A percentile compares a stretch with the other conserved stretches of the same genome.
These are phyloP conservation scores for Salvelinus sp. DNA, from an alignment of 2,113 vertebrate genomes.

Conservation along the genomic window DNA sequence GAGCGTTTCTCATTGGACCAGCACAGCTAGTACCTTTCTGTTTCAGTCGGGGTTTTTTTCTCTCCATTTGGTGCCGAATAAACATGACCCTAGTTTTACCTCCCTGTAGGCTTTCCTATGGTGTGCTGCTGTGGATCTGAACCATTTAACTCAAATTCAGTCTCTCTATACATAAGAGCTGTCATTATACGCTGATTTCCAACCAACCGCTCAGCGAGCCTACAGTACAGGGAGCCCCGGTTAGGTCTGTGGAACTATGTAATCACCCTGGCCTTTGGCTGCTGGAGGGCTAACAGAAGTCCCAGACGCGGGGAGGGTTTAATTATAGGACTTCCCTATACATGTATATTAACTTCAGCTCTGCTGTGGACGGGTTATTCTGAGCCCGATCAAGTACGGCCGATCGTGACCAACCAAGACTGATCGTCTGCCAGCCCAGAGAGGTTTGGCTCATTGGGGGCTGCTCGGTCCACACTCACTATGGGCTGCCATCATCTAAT, in stretches of 20 bases:
- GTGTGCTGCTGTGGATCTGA: conserved; percentile 37
- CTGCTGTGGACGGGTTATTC: conserved; percentile 57
- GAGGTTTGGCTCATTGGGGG: conserved; percentile 35
- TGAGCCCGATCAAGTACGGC: conserved; percentile 47
- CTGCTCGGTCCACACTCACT: conserved; percentile 7
- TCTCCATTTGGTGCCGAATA: background rate
- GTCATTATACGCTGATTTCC: conserved; percentile 44
- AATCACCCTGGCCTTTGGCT: conserved; percentile 57
- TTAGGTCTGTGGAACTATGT: conserved; percentile 37
- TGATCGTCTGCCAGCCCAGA: conserved; percentile 57
- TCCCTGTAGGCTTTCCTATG: background rate
- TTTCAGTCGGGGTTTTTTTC: too few species aligned
- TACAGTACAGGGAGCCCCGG: conserved; percentile 47
- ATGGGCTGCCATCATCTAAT: conserved; percentile 23
- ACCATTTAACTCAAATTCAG: conserved; percentile 14
- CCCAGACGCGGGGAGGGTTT: conserved; percentile 57
- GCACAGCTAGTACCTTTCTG: too few species aligned
- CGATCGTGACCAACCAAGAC: conserved; percentile 54
- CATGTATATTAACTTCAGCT: conserved; percentile 49
- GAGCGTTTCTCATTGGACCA: too few species aligned
- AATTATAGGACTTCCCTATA: conserved; percentile 66
- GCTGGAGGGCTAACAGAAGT: conserved; percentile 53
- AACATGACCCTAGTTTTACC: background rate
- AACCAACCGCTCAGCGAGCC: conserved; percentile 34
- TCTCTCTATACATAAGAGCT: conserved; percentile 21